Base-by-base conservation (phyloP, 2,113 vertebrate genomes). In the Leptobrachium ailaonicum region DNA sequence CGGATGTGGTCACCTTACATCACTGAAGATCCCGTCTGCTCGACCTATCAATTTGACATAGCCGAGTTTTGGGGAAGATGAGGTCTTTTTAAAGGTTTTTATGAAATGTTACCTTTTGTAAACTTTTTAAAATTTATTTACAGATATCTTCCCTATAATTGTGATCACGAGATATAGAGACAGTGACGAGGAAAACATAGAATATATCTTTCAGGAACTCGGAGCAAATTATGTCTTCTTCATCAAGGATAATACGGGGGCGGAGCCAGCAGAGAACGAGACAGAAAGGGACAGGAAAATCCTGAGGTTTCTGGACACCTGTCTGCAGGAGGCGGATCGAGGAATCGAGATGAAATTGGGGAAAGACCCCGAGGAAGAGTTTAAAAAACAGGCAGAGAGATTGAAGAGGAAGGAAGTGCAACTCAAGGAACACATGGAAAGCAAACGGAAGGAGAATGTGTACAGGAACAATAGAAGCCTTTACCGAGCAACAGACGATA, bases 81-180 rank as follows among this genome's bases (percentile, higher is more conserved):
- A 32, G 20, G 20, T 32, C 20, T 32, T 32, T 32, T 32, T 32
- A 32, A 32, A 32, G 20, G 20, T 32, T 32, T 32, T 32, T 0
- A 32, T 32, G 20, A 32, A 32, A 32, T 32, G 20, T 32, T 32
- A 32, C 20, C 20, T 32, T 32, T 32, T 32, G 20, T 32, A 32
- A 32, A 32, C 20, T 60, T 60, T 60, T 60, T 60, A 13, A 13
- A 12, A 4, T 60, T 12, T 14, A 60, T 60, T 32, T 32, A 3
- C 58, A 74, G 72, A 14, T 42, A 60, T 74, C 4, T 74, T 60
- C 62, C 72, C 72, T 13, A 74, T 74, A 4, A 32, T 74, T 45
- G 72, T 74, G 7, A 54, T 74, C 13, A 74, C 72, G 12, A 74
- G 62, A 9, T 7, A 11, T 1, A 5, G 3, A 74, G 4, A 10